phyloP scores from a whole-genome alignment of 2,797 vertebrate genomes.

The Chiroxiphia lanceolata region DNA sequence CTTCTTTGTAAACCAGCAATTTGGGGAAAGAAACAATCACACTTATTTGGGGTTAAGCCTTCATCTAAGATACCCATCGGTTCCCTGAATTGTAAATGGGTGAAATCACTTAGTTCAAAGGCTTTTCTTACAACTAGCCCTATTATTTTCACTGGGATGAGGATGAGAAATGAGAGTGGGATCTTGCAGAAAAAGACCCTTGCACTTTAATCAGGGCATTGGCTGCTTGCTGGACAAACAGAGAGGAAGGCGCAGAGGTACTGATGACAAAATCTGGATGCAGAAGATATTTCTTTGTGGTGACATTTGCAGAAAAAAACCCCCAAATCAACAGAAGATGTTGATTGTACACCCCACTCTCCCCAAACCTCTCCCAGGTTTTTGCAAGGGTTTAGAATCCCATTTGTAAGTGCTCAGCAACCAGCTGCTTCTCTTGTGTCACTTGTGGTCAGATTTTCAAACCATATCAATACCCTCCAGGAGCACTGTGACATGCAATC shows the following conservation, averaged over 20 bases:
- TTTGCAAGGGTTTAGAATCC: background rate
- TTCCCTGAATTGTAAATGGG: background rate
- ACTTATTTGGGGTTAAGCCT: background rate
- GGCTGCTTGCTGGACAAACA: background rate
- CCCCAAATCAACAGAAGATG: background rate
- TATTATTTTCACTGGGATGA: background rate
- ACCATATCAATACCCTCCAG: constrained; percentile 13
- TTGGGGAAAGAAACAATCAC: background rate
- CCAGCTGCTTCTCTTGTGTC: constrained; percentile 33
- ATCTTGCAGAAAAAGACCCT: background rate
- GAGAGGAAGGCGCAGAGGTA: background rate
- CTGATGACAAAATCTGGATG: background rate
- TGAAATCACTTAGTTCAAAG: background rate
- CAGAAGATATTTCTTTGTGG: background rate
- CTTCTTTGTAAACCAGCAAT: background rate
- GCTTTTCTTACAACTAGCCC: background rate
- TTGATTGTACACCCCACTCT: background rate
- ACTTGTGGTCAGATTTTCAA: constrained; percentile 8
- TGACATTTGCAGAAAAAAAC: background rate
- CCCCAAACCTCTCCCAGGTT: background rate
- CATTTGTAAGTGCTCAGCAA: background rate
- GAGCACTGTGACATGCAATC: constrained; percentile 26
- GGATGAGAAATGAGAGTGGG: background rate
- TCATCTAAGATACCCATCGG: background rate
- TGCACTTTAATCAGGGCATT: background rate